phyloP scores from a whole-genome alignment of 2,888 invertebrate genomes.

The Drosophila niveifrons region DNA sequence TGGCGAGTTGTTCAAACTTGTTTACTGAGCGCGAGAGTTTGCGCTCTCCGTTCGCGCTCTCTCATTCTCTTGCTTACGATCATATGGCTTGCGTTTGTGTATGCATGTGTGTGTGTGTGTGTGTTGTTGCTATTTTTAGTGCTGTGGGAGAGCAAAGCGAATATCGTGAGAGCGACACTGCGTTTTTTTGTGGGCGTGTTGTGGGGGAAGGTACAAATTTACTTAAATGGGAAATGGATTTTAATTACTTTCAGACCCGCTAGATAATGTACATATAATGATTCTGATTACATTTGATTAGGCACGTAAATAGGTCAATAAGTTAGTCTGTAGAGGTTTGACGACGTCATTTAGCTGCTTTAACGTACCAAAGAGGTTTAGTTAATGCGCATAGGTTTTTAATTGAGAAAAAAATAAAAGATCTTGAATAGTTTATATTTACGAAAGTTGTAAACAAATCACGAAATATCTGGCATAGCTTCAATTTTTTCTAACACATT shows the following conservation, averaged over 20 bases:
- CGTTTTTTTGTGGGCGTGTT: slow-evolving; percentile 23
- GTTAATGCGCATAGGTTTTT: neutral
- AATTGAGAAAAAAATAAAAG: neutral
- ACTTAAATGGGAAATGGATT: slow-evolving; percentile 38
- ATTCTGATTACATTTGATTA: slow-evolving; percentile 15
- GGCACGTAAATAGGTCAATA: slow-evolving; percentile 24
- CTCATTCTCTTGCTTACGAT: slow-evolving; percentile 23
- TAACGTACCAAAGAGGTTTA: neutral
- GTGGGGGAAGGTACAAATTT: slow-evolving; percentile 23
- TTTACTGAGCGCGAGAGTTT: slow-evolving; percentile 54
- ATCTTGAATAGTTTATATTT: neutral
- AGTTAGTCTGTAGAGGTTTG: neutral
- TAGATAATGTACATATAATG: slow-evolving; percentile 1
- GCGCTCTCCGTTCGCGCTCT: slow-evolving; percentile 22
- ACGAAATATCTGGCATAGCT: neutral
- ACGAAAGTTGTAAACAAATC: neutral
- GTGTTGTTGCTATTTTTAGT: slow-evolving; percentile 51
- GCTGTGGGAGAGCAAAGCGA: slow-evolving; percentile 24
- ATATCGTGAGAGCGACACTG: slow-evolving; percentile 11
- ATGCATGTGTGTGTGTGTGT: neutral
- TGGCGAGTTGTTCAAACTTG: slow-evolving; percentile 60
- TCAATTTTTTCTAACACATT: too few relatives aligned
- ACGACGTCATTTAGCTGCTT: neutral
- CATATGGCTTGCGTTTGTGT: slow-evolving; percentile 6
- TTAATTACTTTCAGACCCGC: slow-evolving; percentile 15